Evolutionary conservation across 1,140 invertebrate genomes (phyloP).

Genomic region (Drosophila miranda): DNA sequence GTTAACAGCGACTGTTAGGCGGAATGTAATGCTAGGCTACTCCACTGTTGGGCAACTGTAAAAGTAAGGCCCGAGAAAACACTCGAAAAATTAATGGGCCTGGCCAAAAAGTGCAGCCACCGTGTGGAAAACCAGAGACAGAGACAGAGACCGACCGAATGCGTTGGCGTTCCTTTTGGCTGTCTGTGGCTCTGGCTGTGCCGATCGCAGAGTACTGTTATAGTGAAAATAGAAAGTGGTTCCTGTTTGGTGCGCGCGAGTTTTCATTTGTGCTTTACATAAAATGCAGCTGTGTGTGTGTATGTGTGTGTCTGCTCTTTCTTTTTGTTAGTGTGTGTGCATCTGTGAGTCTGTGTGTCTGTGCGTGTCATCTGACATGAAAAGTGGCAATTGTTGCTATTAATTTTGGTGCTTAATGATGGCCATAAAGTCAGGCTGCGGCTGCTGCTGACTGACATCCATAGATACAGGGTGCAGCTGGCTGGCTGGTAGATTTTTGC

Average conservation of each 20-base stretch:
- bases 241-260: conserved; percentile 77
- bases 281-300: conserved; percentile 59
- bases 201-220: conserved; percentile 66
- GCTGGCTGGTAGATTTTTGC: background rate
- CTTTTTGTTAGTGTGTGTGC: conserved; percentile 19
- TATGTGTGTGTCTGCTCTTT: conserved; percentile 30
- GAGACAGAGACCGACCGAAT: conserved; percentile 6
- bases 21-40: conserved; percentile 40
- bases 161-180: conserved; percentile 37
- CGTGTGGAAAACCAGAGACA: conserved; percentile 43
- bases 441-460: conserved; percentile 7
- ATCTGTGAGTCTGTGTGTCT: conserved; percentile 20
- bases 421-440: conserved; percentile 19
- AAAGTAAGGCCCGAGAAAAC: conserved; percentile 33
- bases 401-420: conserved; percentile 46
- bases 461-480: conserved; percentile 5
- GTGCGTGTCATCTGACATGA: conserved; percentile 44
- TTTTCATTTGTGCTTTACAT: conserved; percentile 77
- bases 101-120: conserved; percentile 57
- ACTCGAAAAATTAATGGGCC: conserved; percentile 48
- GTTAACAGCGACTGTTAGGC: conserved; percentile 48
- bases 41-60: conserved; percentile 22
- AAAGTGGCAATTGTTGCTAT: conserved; percentile 47
- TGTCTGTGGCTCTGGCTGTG: conserved; percentile 41
- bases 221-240: conserved; percentile 82